Percentiles rank a stretch among this genome's conserved stretches.
Evolutionary conservation across 1,140 invertebrate species (phyloP).

Genomic region (Lepidurus arcticus): DNA sequence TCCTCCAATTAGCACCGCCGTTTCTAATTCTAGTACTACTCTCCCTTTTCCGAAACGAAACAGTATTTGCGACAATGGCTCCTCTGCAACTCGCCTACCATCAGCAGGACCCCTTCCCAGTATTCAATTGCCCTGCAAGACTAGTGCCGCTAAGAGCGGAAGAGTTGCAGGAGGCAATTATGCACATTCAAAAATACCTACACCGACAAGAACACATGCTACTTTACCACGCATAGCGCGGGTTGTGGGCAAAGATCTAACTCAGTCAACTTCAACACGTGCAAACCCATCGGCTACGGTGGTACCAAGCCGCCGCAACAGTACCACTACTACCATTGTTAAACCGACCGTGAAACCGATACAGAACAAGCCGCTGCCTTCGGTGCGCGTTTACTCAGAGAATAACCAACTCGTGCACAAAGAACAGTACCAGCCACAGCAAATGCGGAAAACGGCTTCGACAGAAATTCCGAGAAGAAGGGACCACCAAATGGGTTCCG

Average conservation of each 20-base stretch:
- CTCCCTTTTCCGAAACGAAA: not conserved
- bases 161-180: not conserved
- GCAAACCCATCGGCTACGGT: not conserved
- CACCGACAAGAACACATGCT: not conserved
- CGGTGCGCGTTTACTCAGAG: slow-evolving; percentile 31
- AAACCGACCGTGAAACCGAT: slow-evolving; percentile 19
- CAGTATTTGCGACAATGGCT: not conserved
- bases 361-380: slow-evolving; percentile 15
- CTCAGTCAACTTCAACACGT: not conserved
- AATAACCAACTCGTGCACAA: slow-evolving; percentile 27
- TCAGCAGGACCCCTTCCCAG: not conserved
- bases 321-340: not conserved
- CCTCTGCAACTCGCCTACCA: not conserved
- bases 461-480: not conserved
- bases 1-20: not conserved
- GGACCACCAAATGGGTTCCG: not conserved
- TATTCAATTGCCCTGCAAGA: not conserved
- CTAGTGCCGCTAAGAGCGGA: not conserved
- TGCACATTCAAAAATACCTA: not conserved
- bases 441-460: not conserved
- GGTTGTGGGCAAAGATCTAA: not conserved
- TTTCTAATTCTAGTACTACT: not conserved
- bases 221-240: not conserved
- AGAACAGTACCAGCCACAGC: slow-evolving; percentile 29
- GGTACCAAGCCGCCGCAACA: too few species aligned